phyloP scores from a whole-genome alignment of 2,888 invertebrate genomes.

The Hirtodrosophila histrioides region DNA sequence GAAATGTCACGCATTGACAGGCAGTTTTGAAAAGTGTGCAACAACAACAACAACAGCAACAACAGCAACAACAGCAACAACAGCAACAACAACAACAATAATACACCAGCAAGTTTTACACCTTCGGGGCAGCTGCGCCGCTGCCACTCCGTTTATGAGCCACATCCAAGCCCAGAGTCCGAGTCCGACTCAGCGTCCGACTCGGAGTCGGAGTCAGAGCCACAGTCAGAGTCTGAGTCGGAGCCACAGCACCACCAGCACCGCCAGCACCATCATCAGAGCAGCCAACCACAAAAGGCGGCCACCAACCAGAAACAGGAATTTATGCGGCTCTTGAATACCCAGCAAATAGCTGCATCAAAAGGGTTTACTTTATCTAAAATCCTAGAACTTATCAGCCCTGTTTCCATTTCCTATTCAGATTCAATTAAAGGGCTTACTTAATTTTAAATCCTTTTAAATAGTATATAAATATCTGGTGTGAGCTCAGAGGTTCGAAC shows the following conservation, averaged over 20 bases:
- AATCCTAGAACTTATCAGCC: too few species aligned
- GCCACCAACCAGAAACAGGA: constrained; percentile 49
- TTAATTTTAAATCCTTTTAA: background rate
- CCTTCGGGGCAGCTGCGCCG: constrained; percentile 60
- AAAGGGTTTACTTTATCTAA: background rate
- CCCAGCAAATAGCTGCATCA: constrained; percentile 1
- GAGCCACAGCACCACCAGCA: constrained; percentile 34
- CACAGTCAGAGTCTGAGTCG: constrained; percentile 24
- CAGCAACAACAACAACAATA: too few species aligned
- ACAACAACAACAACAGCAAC: constrained; percentile 41
- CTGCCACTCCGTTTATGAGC: constrained; percentile 71
- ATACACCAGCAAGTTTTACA: constrained; percentile 68
- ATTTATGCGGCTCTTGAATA: constrained; percentile 54
- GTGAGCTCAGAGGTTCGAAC: too few species aligned
- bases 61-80: constrained; percentile 30
- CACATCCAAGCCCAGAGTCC: constrained; percentile 7
- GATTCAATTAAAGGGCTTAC: too few species aligned
- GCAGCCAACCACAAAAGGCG: constrained; percentile 49
- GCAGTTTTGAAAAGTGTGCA: constrained; percentile 80
- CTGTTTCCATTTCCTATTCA: too few species aligned
- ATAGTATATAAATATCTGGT: background rate
- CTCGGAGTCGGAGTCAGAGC: constrained; percentile 37
- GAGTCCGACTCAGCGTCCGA: constrained; percentile 20
- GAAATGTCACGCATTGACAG: constrained; percentile 81
- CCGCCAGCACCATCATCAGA: constrained; percentile 21